phyloP scores from a whole-genome alignment of 2,797 vertebrate species.

The Podargus strigoides region DNA sequence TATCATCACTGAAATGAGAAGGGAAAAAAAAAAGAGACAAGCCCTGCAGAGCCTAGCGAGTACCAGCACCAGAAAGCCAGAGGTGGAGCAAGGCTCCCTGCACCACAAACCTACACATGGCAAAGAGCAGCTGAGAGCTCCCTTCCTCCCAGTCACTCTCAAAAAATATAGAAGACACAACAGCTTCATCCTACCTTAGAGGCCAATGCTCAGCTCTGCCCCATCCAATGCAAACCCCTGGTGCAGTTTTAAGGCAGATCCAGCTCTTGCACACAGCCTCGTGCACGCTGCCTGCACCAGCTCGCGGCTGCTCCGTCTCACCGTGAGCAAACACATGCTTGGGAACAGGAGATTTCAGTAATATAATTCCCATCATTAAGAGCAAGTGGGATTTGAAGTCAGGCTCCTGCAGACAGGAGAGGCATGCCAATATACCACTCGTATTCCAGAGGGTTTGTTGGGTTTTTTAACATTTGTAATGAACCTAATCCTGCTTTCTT shows the following conservation, averaged over 20 bases:
- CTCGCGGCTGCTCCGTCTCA: neutral
- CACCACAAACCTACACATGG: fast-evolving
- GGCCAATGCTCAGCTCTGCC: neutral
- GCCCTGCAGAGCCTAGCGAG: neutral
- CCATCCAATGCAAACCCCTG: neutral
- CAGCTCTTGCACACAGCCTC: neutral
- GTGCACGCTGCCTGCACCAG: fast-evolving
- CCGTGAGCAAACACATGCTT: neutral
- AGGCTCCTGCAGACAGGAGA: neutral
- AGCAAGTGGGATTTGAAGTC: neutral
- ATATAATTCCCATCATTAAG: neutral
- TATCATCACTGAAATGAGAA: neutral
- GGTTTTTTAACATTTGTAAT: neutral
- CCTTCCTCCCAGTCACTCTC: neutral
- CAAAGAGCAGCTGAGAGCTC: neutral
- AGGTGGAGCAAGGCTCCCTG: neutral
- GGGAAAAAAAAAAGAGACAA: neutral
- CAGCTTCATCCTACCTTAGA: neutral
- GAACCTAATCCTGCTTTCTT: neutral
- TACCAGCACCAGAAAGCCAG: neutral
- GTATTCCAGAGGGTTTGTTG: neutral
- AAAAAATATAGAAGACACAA: fast-evolving
- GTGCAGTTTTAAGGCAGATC: neutral
- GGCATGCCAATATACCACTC: neutral
- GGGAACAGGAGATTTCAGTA: neutral